These are phyloP conservation scores for Drosophila pachea DNA, from an alignment of 1,140 invertebrate species.

Conservation along the genomic window DNA sequence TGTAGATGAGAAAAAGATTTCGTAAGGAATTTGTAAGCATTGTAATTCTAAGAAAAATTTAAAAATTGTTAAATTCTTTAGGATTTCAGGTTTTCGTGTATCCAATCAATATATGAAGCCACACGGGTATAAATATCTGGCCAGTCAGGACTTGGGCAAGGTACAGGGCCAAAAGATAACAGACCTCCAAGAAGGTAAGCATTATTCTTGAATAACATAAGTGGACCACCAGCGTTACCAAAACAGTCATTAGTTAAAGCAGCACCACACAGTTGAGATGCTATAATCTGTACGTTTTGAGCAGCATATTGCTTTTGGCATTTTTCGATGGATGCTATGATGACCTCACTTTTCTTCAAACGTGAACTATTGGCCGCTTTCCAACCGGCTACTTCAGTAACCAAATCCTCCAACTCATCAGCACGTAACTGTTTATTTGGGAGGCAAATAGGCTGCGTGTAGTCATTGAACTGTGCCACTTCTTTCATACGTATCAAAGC, in stretches of 20 bases:
- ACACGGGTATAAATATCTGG: slow-evolving; percentile 89
- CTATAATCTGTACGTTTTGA: slow-evolving; percentile 26
- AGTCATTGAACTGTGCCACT: slow-evolving; percentile 79
- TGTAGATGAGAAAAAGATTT: no score
- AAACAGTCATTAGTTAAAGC: slow-evolving; percentile 49
- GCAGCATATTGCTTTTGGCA: slow-evolving; percentile 52
- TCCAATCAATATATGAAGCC: slow-evolving; percentile 62
- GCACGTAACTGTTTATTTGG: slow-evolving; percentile 80
- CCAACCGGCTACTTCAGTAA: slow-evolving; percentile 88
- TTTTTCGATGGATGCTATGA: slow-evolving; percentile 36
- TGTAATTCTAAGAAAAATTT: no score
- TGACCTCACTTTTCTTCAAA: slow-evolving; percentile 79
- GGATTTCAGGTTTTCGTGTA: slow-evolving; percentile 41
- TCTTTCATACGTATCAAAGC: slow-evolving; percentile 85
- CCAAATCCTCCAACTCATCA: slow-evolving; percentile 79
- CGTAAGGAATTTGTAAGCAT: no score
- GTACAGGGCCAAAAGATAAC: slow-evolving; percentile 86
- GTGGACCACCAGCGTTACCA: slow-evolving; percentile 82
- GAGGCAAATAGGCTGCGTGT: slow-evolving; percentile 88
- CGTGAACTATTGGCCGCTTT: slow-evolving; percentile 84
- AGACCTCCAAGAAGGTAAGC: slow-evolving; percentile 81
- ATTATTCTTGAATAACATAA: slow-evolving; percentile 76
- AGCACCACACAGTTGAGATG: slow-evolving; percentile 50
- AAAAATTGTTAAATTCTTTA: slow-evolving; percentile 4
- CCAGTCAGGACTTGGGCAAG: slow-evolving; percentile 84